Conservation (phyloP, 2,113 vertebrate species). For the Protomyctophum bolini region DNA sequence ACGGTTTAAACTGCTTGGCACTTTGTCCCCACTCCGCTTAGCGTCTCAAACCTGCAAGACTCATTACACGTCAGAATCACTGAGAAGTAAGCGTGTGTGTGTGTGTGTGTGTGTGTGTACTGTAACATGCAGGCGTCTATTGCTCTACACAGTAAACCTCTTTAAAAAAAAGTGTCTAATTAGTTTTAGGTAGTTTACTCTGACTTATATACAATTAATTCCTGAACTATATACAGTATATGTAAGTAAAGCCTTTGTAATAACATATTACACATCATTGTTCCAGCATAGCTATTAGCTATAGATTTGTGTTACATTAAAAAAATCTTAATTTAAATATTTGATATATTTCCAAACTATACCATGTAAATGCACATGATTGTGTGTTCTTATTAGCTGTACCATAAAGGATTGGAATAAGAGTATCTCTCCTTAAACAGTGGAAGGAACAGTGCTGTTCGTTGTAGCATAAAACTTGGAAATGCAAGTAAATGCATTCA, state of each 20-base stretch:
- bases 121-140: background rate
- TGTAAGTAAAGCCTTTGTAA: background rate
- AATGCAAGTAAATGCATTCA: background rate
- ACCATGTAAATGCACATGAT: no score
- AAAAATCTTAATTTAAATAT: no score
- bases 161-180: background rate
- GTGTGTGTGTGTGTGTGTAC: no score
- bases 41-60: constrained; percentile 8
- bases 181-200: background rate
- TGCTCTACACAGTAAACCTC: background rate
- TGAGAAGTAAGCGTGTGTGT: background rate
- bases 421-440: no score
- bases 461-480: background rate
- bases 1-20: constrained; percentile 54
- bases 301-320: background rate
- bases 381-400: no score
- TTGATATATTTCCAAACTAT: background rate
- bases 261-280: background rate
- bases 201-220: background rate
- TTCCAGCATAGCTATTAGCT: background rate
- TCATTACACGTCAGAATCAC: background rate
- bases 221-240: background rate
- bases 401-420: no score
- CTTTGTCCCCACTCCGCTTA: constrained; percentile 32
- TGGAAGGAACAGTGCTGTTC: background rate